A percentile compares a stretch with the other conserved stretches of the same genome.
Conservation (phyloP, 2,797 vertebrate genomes). For the Falco concolor region DNA sequence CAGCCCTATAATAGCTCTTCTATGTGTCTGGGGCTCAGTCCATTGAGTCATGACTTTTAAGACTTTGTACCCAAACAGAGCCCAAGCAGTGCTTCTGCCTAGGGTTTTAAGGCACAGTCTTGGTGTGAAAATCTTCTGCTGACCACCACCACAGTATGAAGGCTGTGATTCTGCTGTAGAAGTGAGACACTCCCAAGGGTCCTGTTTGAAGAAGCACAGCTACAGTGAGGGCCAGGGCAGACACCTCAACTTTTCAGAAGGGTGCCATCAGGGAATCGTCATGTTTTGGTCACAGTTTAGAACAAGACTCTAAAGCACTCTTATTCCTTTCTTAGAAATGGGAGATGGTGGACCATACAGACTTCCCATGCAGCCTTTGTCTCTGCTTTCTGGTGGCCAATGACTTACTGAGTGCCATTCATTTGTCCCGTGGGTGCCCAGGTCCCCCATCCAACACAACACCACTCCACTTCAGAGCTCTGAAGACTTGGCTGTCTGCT, state of each 20-base stretch:
- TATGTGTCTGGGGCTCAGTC: not conserved
- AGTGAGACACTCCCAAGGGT: not conserved
- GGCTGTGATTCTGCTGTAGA: not conserved
- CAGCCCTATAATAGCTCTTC: not conserved
- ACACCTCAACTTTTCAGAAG: not conserved
- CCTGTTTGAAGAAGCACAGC: not conserved
- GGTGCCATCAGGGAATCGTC: fast-evolving
- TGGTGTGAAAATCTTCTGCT: not conserved
- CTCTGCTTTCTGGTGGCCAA: not conserved
- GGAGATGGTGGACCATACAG: not conserved
- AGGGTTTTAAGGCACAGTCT: not conserved
- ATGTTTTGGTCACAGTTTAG: not conserved
- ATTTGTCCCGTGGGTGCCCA: not conserved
- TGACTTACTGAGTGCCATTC: not conserved
- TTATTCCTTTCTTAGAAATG: not conserved
- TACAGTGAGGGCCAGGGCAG: fast-evolving
- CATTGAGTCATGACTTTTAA: fast-evolving
- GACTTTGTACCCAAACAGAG: not conserved
- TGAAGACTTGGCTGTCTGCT: not conserved
- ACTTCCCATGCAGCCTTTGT: not conserved
- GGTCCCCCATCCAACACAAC: not conserved
- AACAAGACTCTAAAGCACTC: not conserved
- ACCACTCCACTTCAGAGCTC: not conserved
- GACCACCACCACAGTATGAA: not conserved
- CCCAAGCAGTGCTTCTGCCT: not conserved